Evolutionary conservation across 2,888 invertebrate species (phyloP), one percentile per base, ranked within the genome.

Genomic region (Pseudolycoriella hygida): DNA sequence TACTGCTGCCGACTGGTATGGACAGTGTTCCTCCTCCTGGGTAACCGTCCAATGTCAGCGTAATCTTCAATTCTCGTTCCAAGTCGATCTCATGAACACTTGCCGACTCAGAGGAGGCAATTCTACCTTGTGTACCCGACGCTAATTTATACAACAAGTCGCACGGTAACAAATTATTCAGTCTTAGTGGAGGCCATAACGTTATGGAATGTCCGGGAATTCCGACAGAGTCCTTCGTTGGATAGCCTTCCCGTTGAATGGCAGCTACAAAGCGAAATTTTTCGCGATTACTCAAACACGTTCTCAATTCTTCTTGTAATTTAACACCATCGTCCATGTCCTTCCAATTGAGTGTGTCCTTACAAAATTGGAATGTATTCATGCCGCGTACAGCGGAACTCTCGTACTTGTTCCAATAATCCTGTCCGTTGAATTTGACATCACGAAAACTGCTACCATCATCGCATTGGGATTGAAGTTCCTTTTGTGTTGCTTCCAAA

Each of bases 91-190:
- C 57, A 37, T 64, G 55, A 54, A 72, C 60, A 54, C 67, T 66
- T 2, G 67, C 64, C 44, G 62, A 66, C 38, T 63, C 58, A 2
- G 70, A 68, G 0, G 70, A 63, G 47, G 59, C 56, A 11, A 72
- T 66, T 51, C 71, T 60, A 1, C 70, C 71, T 20, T 51, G 50
- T 41, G 56, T 57, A 5, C 53, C 52, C 1, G 60, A 64, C 12
- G 67, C 65, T 34, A 71, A 65, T 56, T 73, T 73, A 56, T 74
- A 85, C 45, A 74, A 68, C 48, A 88, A 59, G 63, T 87, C 87
- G 52, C 81, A 72, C 0, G 96, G 96, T 44, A 97, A 72, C 48
- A 96, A 72, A 71, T 96, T 97, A 51, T 80, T 77, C 3, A 96
- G 60, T 14, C 82, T 73, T 15, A 97, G 69, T 1, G 90, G 88